Conservation (phyloP, 2,888 invertebrate genomes). For the Ectemnius cavifrons region DNA sequence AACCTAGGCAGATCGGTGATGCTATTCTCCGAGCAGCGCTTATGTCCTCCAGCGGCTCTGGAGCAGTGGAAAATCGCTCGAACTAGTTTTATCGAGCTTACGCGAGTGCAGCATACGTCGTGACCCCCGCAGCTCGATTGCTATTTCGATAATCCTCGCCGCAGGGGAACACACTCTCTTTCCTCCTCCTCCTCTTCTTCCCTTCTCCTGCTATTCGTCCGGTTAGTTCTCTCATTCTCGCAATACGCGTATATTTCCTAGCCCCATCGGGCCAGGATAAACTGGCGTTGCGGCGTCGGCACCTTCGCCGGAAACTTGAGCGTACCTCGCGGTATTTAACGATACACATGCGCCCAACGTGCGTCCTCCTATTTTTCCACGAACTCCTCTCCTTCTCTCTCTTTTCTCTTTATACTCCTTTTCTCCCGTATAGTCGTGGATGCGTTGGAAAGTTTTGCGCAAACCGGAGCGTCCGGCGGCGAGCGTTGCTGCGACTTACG, state of each 20-base stretch:
- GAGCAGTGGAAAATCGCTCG: constrained; percentile 29
- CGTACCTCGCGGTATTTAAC: not conserved
- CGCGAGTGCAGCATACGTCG: constrained; percentile 31
- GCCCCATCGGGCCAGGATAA: not conserved
- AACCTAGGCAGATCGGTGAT: not conserved
- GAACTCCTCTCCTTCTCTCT: not conserved
- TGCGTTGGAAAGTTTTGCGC: constrained; percentile 15
- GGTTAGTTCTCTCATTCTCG: not conserved
- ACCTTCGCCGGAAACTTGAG: not conserved
- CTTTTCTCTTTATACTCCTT: not conserved
- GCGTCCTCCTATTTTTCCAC: not conserved
- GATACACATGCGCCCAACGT: constrained; percentile 5
- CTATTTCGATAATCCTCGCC: constrained; percentile 40
- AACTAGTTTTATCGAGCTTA: constrained; percentile 66
- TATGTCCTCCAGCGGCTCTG: constrained; percentile 52
- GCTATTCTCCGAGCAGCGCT: not conserved
- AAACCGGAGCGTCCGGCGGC: constrained; percentile 34
- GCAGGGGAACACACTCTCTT: not conserved
- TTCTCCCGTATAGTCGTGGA: constrained; percentile 18
- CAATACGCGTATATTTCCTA: not conserved
- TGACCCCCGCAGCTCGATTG: constrained; percentile 48
- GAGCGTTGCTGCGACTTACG: constrained; percentile 17
- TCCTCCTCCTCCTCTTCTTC: no score
- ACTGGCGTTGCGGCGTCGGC: not conserved
- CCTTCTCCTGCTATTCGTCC: no score